Evolutionary conservation across 37 sponge, comb jelly and placozoan species (phyloP).

Genomic region (Theonella swinhoei): DNA sequence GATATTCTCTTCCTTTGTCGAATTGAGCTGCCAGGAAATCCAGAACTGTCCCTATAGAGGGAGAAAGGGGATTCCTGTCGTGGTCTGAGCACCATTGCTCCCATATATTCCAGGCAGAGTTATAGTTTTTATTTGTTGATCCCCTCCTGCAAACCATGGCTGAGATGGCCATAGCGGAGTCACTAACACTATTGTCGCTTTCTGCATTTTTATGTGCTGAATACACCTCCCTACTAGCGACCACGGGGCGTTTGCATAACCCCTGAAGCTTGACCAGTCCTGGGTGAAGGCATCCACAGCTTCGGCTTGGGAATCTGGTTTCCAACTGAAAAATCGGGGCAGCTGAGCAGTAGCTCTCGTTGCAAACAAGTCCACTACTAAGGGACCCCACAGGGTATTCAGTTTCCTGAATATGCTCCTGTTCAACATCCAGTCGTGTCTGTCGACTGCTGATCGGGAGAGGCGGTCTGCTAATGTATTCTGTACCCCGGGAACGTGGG

Average conservation of each 20-base stretch:
- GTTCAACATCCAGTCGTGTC: conserved; percentile 31
- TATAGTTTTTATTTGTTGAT: neutral
- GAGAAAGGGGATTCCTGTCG: neutral
- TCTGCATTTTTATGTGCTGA: conserved; percentile 10
- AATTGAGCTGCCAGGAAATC: conserved; percentile 13
- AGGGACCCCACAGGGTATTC: neutral
- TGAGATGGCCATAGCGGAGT: conserved; percentile 6
- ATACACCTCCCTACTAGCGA: neutral
- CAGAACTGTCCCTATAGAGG: neutral
- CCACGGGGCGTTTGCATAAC: conserved; percentile 19
- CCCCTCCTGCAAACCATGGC: conserved; percentile 25
- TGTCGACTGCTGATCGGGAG: neutral
- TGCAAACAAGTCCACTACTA: conserved; percentile 24
- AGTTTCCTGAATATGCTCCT: neutral
- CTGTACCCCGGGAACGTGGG: neutral
- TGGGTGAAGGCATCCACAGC: neutral
- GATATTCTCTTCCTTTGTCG: conserved; percentile 5
- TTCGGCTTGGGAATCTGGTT: conserved; percentile 11
- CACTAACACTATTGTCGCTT: neutral
- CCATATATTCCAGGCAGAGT: conserved; percentile 19
- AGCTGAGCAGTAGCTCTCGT: conserved; percentile 20
- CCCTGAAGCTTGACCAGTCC: neutral
- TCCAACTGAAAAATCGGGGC: conserved; percentile 2
- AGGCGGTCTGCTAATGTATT: conserved; percentile 7
- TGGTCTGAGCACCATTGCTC: conserved; percentile 9